Conservation (phyloP, 2,797 vertebrate genomes). For the Chaunax sp. region DNA sequence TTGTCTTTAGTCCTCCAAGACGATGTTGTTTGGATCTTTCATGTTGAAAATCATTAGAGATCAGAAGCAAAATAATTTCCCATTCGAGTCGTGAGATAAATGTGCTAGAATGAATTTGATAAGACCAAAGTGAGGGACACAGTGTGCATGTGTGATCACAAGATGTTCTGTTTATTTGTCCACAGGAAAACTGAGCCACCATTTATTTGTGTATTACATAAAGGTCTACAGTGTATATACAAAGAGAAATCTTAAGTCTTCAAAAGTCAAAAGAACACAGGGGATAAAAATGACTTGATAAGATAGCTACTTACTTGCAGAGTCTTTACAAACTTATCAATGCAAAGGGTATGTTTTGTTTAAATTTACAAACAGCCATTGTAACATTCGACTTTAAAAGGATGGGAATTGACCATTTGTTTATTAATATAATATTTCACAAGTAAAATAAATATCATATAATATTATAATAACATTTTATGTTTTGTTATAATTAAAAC, state of each 20-base stretch:
- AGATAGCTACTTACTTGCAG: not conserved
- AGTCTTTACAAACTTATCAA: not conserved
- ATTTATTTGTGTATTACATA: constrained; percentile 2
- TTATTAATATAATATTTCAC: not conserved
- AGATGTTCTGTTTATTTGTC: constrained; percentile 6
- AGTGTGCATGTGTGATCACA: constrained; percentile 2
- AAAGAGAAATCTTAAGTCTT: not conserved
- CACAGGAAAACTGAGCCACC: not conserved
- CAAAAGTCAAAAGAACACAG: not conserved
- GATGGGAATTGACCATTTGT: not conserved
- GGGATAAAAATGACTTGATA: not conserved
- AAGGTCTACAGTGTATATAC: not conserved
- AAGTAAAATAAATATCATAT: not conserved
- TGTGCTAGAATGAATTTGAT: constrained; percentile 37
- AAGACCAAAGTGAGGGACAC: constrained; percentile 23
- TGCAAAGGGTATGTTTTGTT: not conserved
- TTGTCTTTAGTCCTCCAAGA: constrained; percentile 50
- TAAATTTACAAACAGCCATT: no score
- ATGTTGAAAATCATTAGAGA: constrained; percentile 58
- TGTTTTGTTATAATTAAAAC: not conserved
- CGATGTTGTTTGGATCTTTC: constrained; percentile 56
- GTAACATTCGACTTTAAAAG: not conserved
- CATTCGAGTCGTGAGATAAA: constrained; percentile 40
- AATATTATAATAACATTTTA: not conserved
- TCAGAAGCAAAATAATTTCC: constrained; percentile 55